A percentile compares a stretch with the other conserved stretches of the same genome.
Evolutionary conservation across 2,797 vertebrate species (phyloP).

Genomic region (Labroides dimidiatus): DNA sequence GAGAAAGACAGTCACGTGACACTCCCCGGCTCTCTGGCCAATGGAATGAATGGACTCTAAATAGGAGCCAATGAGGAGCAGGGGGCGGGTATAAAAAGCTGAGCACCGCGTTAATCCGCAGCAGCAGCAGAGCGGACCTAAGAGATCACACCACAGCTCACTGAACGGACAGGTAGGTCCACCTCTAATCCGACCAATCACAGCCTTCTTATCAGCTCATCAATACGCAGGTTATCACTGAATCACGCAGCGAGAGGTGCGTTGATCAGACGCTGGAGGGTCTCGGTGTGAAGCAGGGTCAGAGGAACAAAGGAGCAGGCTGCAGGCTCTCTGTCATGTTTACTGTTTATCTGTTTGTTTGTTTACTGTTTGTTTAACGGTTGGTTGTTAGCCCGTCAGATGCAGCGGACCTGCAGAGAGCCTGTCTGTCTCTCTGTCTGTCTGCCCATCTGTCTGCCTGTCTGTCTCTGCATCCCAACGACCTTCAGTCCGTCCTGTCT

Average conservation of each 20-base stretch:
- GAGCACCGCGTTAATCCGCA: conserved; percentile 63
- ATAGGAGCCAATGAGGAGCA: conserved; percentile 89
- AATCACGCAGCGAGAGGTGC: not conserved
- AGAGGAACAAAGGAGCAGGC: conserved; percentile 37
- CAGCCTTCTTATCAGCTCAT: conserved; percentile 2
- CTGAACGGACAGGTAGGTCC: conserved; percentile 60
- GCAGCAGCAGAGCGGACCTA: conserved; percentile 51
- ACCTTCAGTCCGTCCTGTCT: conserved; percentile 8
- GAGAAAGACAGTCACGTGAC: conserved; percentile 23
- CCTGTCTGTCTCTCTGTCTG: not conserved
- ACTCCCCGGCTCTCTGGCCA: conserved; percentile 64
- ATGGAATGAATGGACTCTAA: conserved; percentile 97
- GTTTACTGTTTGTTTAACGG: not conserved
- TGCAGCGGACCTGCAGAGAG: not conserved
- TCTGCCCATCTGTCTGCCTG: not conserved
- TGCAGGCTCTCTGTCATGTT: not conserved
- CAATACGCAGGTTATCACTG: not conserved
- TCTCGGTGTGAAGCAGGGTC: not conserved
- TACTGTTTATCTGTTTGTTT: not conserved
- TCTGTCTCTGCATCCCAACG: conserved; percentile 1
- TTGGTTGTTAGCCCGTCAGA: not conserved
- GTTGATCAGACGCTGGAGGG: not conserved
- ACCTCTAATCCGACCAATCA: conserved; percentile 16
- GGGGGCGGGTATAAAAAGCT: conserved; percentile 65
- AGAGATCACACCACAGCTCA: conserved; percentile 22